Conservation (phyloP, 37 sponge, comb jelly and placozoan species). For the Axinella damicornis region DNA sequence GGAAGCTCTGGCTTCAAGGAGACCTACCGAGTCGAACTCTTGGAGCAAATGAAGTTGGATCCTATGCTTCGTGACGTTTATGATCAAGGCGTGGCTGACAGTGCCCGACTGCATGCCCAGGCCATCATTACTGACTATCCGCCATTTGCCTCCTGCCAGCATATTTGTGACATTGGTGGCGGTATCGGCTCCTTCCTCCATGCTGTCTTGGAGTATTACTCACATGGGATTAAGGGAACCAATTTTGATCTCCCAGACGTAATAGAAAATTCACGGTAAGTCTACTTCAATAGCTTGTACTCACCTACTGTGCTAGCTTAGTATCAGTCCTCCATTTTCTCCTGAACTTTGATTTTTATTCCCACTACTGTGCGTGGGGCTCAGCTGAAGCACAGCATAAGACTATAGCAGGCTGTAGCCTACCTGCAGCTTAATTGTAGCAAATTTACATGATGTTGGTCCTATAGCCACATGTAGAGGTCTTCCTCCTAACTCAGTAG, state of each 20-base stretch:
- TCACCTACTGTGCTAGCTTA: too few species aligned
- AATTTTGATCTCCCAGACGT: slow-evolving; percentile 86
- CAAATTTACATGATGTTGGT: too few species aligned
- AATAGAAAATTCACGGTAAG: slow-evolving; percentile 57
- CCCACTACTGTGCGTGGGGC: too few species aligned
- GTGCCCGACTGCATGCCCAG: slow-evolving; percentile 58
- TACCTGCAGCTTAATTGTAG: too few species aligned
- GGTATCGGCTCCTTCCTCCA: slow-evolving; percentile 78
- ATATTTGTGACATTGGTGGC: slow-evolving; percentile 89
- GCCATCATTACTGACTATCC: slow-evolving; percentile 87
- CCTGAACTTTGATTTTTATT: too few species aligned
- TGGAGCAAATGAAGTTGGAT: slow-evolving; percentile 67
- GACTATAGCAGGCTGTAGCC: too few species aligned
- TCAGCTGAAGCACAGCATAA: too few species aligned
- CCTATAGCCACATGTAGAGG: too few species aligned
- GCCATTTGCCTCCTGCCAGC: slow-evolving; percentile 74
- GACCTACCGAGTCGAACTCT: slow-evolving; percentile 65
- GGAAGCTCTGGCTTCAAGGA: slow-evolving; percentile 83
- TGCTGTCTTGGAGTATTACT: slow-evolving; percentile 63
- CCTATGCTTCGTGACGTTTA: slow-evolving; percentile 45
- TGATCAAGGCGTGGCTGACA: slow-evolving; percentile 58
- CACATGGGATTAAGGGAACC: slow-evolving; percentile 69
- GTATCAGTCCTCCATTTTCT: too few species aligned
- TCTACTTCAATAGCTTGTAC: too few species aligned
- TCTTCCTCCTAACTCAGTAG: too few species aligned